phyloP scores from a whole-genome alignment of 2,113 vertebrate genomes.

The Phalacrocorax pelagicus region DNA sequence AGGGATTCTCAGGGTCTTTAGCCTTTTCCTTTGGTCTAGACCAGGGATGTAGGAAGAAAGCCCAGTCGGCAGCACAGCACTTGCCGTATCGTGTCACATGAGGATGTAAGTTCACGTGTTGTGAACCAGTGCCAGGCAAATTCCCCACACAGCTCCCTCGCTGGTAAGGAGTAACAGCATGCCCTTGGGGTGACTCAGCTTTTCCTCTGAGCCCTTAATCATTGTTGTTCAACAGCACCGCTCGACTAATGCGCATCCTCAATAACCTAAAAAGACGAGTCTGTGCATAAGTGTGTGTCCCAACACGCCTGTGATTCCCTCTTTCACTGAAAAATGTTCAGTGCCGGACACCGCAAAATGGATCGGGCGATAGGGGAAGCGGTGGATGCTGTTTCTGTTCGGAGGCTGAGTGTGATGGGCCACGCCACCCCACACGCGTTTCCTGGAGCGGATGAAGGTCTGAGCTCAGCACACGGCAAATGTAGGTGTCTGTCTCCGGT shows the following conservation, averaged over 20 bases:
- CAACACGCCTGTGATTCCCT: background rate
- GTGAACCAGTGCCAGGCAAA: background rate
- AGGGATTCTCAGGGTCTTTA: background rate
- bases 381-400: accelerated
- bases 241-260: background rate
- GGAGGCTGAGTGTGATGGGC: background rate
- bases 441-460: accelerated
- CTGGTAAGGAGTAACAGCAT: background rate
- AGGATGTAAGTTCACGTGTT: background rate
- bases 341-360: accelerated
- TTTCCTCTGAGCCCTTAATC: background rate
- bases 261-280: background rate
- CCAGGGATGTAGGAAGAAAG: background rate
- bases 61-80: background rate
- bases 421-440: accelerated
- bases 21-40: background rate
- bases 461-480: background rate
- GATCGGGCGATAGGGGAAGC: accelerated
- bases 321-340: accelerated
- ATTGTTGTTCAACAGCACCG: background rate
- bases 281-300: background rate
- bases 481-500: background rate
- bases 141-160: background rate
- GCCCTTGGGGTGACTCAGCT: slow-evolving; percentile 29
- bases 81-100: background rate